Evolutionary conservation across 2,113 vertebrate genomes (phyloP).

Genomic region (Cariama cristata): DNA sequence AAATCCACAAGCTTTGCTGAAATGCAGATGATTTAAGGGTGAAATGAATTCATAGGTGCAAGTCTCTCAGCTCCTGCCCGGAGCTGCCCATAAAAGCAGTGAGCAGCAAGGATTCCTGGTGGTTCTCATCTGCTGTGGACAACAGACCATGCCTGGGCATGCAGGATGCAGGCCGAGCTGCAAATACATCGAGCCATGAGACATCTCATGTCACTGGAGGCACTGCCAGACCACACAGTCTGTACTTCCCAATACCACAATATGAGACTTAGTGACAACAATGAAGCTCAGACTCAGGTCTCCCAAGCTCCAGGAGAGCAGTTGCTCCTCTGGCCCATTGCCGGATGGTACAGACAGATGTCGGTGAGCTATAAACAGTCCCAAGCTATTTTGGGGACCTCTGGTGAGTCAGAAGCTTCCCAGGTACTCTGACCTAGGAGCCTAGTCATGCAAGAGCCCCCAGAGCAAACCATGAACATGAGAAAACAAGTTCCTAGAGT

Average conservation of each 20-base stretch:
- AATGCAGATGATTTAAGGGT: not conserved
- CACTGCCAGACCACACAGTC: not conserved
- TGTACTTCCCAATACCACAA: not conserved
- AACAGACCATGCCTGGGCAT: not conserved
- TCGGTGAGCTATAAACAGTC: not conserved
- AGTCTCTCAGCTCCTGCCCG: not conserved
- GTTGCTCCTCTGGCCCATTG: not conserved
- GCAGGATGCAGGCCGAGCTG: not conserved
- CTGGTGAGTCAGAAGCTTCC: not conserved
- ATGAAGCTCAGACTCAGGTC: not conserved
- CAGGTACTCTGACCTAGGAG: not conserved
- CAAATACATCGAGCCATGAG: not conserved
- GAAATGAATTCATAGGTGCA: not conserved
- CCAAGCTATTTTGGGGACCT: not conserved
- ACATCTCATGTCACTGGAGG: not conserved
- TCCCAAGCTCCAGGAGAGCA: not conserved
- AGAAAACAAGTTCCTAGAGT: not conserved
- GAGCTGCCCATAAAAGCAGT: not conserved
- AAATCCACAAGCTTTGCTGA: not conserved
- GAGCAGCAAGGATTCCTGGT: not conserved
- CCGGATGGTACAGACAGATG: not conserved
- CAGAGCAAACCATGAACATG: not conserved
- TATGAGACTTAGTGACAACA: accelerated
- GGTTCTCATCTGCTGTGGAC: not conserved
- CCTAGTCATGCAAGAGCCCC: not conserved